Percentiles rank a stretch among this genome's conserved stretches.
These are phyloP conservation scores for Bostrychus sinensis DNA, from an alignment of 2,113 vertebrate genomes.

Conservation along the genomic window DNA sequence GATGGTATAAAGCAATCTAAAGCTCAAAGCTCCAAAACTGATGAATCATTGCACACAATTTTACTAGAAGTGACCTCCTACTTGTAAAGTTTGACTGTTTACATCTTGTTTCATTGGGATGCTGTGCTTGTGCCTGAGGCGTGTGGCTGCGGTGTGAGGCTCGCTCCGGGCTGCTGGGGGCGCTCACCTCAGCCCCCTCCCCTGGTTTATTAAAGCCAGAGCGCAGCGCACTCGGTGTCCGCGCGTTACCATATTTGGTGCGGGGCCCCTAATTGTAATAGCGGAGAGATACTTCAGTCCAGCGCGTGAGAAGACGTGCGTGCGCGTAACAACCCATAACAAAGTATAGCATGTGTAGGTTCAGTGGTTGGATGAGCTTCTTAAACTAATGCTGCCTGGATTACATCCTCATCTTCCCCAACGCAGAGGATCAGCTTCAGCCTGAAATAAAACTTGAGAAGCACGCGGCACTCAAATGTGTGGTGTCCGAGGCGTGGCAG, in stretches of 20 bases:
- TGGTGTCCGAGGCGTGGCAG: conserved; percentile 15
- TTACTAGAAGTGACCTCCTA: too few relatives aligned
- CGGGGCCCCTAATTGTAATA: conserved; percentile 62
- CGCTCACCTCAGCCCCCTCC: conserved; percentile 51
- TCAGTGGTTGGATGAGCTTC: conserved; percentile 4
- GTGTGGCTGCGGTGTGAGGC: conserved; percentile 30
- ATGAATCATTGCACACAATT: too few relatives aligned
- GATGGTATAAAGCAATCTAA: too few relatives aligned
- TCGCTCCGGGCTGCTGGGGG: conserved; percentile 64
- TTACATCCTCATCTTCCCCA: neutral
- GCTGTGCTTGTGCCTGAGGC: neutral
- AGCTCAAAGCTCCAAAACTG: too few relatives aligned
- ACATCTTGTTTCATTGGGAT: neutral
- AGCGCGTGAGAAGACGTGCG: neutral
- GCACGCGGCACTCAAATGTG: neutral
- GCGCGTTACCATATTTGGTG: conserved; percentile 82
- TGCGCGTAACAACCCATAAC: neutral
- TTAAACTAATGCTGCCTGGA: neutral
- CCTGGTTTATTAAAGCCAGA: conserved; percentile 23
- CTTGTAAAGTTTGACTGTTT: neutral
- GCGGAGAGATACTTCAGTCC: conserved; percentile 41
- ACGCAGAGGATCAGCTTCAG: too few relatives aligned
- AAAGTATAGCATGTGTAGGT: neutral
- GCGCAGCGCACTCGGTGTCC: conserved; percentile 41
- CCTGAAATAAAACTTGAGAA: neutral